Conservation (phyloP, 2,113 vertebrate genomes). For the Oceanodroma tethys region DNA sequence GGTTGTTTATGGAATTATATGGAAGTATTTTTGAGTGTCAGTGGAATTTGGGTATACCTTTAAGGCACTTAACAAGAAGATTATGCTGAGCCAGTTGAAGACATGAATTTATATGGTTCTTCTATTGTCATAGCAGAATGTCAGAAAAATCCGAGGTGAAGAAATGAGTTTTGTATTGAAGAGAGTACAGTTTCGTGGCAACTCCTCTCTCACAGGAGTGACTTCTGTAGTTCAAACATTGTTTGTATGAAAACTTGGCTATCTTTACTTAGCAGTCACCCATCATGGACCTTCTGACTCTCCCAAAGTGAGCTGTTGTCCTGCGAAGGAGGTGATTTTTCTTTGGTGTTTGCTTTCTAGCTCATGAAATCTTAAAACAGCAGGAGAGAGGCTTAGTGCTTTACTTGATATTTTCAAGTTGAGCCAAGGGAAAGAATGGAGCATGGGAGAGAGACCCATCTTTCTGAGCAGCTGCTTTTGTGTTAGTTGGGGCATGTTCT, state of each 20-base stretch:
- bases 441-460: background rate
- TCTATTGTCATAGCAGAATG: background rate
- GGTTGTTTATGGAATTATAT: background rate
- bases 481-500: background rate
- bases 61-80: background rate
- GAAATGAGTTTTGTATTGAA: background rate
- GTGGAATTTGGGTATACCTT: background rate
- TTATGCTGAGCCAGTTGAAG: background rate
- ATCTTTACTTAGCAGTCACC: background rate
- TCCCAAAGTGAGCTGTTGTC: background rate
- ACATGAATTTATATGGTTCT: background rate
- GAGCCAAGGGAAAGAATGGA: background rate
- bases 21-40: background rate
- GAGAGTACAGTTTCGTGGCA: background rate
- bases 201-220: background rate
- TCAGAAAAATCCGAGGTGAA: background rate
- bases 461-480: background rate
- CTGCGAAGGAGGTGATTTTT: background rate
- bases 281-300: background rate
- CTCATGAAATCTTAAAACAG: background rate
- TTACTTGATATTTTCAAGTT: background rate
- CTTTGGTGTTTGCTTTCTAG: background rate
- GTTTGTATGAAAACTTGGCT: background rate
- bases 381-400: background rate
- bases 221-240: background rate